Base-by-base conservation (phyloP, 2,113 vertebrate species). In the Syngnathus scovelli region DNA sequence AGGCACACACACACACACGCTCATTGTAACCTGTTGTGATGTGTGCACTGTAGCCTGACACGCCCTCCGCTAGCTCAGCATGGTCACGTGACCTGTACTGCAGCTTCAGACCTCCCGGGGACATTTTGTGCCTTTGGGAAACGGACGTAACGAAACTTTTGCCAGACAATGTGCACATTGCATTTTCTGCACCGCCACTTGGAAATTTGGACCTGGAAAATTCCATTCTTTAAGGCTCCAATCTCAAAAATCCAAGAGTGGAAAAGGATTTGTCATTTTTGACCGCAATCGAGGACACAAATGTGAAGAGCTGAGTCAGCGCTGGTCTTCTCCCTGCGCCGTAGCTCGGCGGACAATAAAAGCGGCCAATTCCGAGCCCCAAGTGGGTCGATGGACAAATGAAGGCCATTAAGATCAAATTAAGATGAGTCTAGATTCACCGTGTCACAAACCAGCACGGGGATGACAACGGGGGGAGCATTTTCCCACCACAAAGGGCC, bases 381-480 rank as follows among this genome's bases (percentile, higher is more conserved):
- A 62, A 44, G 61, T 44, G 37, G 8, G 39, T 62, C 39, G 12
- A 62, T 44, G 21, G 61, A 60, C 54, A 66, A 66, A 62, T 75
- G 6, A 70, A 49, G 33, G 16, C 38, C 39, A 18, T 43, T 39
- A 56, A 56, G 39, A 75, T 62, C 19, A 56, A 62, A 18, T 43
- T 36, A 43, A 44, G 51, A 62, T 27, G 60, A 61, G 38, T 43
- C n/a, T 43, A n/a, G n/a, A 61, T 61, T 61, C 60, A 61, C n/a
- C 6, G 60, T 61, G 59, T 61, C 61, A 62, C 44, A 62, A 43
- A 62, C 15, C 13, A 13, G 39, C 6, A 19, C 11, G 2, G 11
- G 60, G 37, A n/a, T 61, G 6, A 19, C 21, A 61, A 10, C n/a
- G 19, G 48, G 48, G 19, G 27, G 0, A 61, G 39, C 61, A 44